Conservation (phyloP, 2,113 vertebrate genomes). For the Myotis brandtii region DNA sequence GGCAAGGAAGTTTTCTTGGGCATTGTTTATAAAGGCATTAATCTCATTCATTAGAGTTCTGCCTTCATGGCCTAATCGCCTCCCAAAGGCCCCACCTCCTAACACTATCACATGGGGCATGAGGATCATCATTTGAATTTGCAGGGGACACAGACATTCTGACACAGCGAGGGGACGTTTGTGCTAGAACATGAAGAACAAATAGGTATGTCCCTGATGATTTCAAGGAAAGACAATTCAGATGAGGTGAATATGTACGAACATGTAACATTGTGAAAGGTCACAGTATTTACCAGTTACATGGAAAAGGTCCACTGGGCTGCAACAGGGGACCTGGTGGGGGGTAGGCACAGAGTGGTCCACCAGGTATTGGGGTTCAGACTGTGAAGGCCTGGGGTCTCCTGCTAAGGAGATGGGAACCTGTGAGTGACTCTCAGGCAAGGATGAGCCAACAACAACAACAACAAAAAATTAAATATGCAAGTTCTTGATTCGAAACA, state of each 20-base stretch:
- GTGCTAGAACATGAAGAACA: background rate
- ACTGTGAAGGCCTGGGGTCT: accelerated
- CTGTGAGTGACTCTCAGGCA: background rate
- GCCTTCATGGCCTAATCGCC: too few species aligned
- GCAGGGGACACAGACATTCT: background rate
- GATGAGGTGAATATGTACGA: accelerated
- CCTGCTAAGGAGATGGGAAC: background rate
- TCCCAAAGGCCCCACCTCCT: too few species aligned
- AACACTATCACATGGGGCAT: background rate
- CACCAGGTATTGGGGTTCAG: background rate
- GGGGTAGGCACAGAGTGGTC: background rate
- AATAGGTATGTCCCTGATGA: background rate
- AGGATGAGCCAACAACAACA: too few species aligned
- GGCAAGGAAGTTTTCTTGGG: background rate
- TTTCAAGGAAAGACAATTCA: background rate
- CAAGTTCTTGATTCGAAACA: too few species aligned
- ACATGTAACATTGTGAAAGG: accelerated
- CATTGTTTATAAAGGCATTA: background rate
- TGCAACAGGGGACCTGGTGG: accelerated
- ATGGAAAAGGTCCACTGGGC: background rate
- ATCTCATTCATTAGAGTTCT: background rate
- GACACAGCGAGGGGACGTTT: background rate
- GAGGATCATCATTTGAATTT: background rate
- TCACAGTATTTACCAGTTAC: background rate
- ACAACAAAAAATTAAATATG: too few species aligned